Evolutionary conservation across 2,888 invertebrate species (phyloP).

Genomic region (Zygothrica quintamaculata): DNA sequence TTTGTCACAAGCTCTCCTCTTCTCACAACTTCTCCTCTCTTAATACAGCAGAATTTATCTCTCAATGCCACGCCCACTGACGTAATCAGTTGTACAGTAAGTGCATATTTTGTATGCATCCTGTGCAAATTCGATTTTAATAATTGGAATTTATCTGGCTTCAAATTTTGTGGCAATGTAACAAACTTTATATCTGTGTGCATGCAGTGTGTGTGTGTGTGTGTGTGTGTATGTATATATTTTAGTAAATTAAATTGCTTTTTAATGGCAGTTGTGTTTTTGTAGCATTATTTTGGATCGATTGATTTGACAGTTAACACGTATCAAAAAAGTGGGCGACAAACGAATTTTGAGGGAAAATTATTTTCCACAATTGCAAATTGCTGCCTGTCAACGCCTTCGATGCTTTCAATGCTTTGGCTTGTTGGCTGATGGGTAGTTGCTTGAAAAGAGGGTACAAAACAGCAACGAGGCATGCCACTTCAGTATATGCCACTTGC

Average conservation of each 20-base stretch:
- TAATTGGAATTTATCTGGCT: constrained; percentile 71
- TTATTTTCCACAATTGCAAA: constrained; percentile 66
- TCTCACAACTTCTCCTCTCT: constrained; percentile 12
- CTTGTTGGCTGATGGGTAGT: not conserved
- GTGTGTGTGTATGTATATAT: constrained; percentile 7
- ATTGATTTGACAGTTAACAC: constrained; percentile 73
- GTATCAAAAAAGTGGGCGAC: constrained; percentile 45
- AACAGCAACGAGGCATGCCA: constrained; percentile 10
- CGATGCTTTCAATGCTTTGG: not conserved
- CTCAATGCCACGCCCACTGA: constrained; percentile 16
- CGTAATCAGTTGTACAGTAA: constrained; percentile 1
- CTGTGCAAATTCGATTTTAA: constrained; percentile 77
- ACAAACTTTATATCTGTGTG: constrained; percentile 31
- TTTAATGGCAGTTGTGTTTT: constrained; percentile 66
- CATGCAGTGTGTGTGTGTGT: constrained; percentile 8
- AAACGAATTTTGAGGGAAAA: constrained; percentile 48
- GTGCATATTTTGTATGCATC: constrained; percentile 21
- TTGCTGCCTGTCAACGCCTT: constrained; percentile 64
- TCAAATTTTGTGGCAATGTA: constrained; percentile 51
- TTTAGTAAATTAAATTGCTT: constrained; percentile 67
- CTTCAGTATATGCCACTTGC: constrained; percentile 25
- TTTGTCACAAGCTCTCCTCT: constrained; percentile 10
- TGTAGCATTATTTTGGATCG: constrained; percentile 39
- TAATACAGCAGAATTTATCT: not conserved
- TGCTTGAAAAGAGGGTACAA: not conserved